Base-by-base conservation (phyloP, 2,113 vertebrate species). In the Cyprinus carpio region DNA sequence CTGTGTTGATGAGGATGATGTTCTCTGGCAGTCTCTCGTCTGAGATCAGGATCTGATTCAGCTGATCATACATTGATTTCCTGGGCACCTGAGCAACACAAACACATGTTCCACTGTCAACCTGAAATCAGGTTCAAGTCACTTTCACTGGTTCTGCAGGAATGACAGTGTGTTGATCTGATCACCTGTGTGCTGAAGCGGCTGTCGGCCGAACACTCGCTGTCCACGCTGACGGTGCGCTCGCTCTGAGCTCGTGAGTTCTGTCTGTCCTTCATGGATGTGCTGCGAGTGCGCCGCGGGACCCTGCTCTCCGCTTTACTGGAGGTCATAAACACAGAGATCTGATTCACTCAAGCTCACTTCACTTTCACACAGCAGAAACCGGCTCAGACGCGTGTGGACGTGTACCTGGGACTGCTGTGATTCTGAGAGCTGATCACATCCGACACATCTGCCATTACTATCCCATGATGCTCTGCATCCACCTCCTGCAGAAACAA, bases 41-140 rank as follows among this genome's bases (percentile, higher is more conserved):
- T 46, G 94, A 95, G 82, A 95, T 94, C 76, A 95, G 92, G 91
- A 95, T 95, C 90, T 95, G 94, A 90, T 95, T 95, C 83, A 95
- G 90, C 89, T 95, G 95, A 89, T 95, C 95, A 11, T 95, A 95
- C 54, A 95, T 94, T 18, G 94, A 94, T 85, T 95, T 95, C 80
- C 95, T 92, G 16, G 94, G 94, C 77, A 95, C 94, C 95, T 95
- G 76, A 84, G 27, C 34, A 79, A 76, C 82, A 43, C 64, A 77
- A 87, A 6, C 80, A 75, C 37, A 40, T 37, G 34, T 37, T 37
- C 34, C 40, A 40, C 40, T 40, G 8, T 51, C 49, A 16, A 4
- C 51, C 5, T 54, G 51, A 54, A 54, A 1, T 54, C 51, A 54
- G 51, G 18, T 0, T 16, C 2, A 54, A 54, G 51, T 54, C 0